phyloP scores from a whole-genome alignment of 2,888 invertebrate species.

The Ametastegia equiseti region DNA sequence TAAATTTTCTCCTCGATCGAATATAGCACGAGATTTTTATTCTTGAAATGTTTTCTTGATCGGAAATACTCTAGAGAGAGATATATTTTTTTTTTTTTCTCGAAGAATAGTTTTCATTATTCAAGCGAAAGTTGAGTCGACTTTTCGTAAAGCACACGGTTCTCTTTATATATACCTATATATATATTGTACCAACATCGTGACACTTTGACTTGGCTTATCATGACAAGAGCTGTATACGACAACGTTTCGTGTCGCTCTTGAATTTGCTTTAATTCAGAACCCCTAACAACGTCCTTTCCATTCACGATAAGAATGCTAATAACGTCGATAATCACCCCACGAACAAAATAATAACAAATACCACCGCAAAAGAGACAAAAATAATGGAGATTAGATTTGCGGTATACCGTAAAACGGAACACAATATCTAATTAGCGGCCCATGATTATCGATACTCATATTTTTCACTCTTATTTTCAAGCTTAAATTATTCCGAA shows the following conservation, averaged over 20 bases:
- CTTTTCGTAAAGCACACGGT: not conserved
- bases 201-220: slow-evolving; percentile 11
- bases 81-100: too few relatives aligned
- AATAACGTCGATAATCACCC: not conserved
- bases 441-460: not conserved
- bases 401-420: not conserved
- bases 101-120: not conserved
- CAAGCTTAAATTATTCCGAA: not conserved
- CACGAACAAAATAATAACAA: not conserved
- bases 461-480: not conserved
- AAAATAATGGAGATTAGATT: not conserved
- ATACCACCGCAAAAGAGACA: not conserved
- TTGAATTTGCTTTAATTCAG: slow-evolving; percentile 24
- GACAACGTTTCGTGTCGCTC: slow-evolving; percentile 28
- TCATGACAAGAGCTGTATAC: slow-evolving; percentile 27
- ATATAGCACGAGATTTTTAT: not conserved
- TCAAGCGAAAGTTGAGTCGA: not conserved
- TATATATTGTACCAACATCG: slow-evolving; percentile 1
- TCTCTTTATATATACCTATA: too few relatives aligned
- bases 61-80: not conserved
- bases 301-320: slow-evolving; percentile 33
- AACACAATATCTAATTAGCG: not conserved
- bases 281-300: slow-evolving; percentile 4
- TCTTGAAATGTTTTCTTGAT: not conserved
- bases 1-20: not conserved